phyloP scores from a whole-genome alignment of 1,140 invertebrate species.

The Agrypnia vestita region DNA sequence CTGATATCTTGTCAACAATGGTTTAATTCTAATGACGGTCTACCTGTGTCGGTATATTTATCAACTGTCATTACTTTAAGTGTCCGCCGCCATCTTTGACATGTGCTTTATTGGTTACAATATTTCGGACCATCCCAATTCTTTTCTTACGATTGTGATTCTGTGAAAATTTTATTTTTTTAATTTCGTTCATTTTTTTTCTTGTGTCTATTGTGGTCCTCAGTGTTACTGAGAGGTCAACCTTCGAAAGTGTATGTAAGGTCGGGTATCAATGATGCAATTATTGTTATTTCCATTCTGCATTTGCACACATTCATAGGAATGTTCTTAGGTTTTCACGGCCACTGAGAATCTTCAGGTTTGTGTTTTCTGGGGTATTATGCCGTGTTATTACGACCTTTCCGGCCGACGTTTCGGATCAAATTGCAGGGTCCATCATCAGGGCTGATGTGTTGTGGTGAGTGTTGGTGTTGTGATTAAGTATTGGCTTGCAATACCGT shows the following conservation, averaged over 20 bases:
- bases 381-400: too few species aligned
- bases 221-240: background rate
- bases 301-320: background rate
- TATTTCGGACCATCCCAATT: conserved; percentile 2
- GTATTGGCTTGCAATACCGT: too few species aligned
- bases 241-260: background rate
- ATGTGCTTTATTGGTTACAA: conserved; percentile 53
- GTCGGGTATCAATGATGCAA: background rate
- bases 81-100: conserved; percentile 53
- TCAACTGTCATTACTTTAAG: conserved; percentile 43
- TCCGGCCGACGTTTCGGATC: too few species aligned
- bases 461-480: too few species aligned
- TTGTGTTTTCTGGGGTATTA: too few species aligned
- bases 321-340: conserved; percentile 8
- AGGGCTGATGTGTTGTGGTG: too few species aligned
- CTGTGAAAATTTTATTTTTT: background rate
- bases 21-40: background rate
- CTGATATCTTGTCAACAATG: background rate
- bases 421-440: too few species aligned
- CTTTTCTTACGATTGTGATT: background rate
- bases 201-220: background rate
- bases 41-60: background rate
- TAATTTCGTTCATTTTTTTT: background rate
- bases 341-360: too few species aligned
- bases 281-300: background rate